Base-by-base conservation (phyloP, 2,888 invertebrate species). In the Pseudococcus longispinus region DNA sequence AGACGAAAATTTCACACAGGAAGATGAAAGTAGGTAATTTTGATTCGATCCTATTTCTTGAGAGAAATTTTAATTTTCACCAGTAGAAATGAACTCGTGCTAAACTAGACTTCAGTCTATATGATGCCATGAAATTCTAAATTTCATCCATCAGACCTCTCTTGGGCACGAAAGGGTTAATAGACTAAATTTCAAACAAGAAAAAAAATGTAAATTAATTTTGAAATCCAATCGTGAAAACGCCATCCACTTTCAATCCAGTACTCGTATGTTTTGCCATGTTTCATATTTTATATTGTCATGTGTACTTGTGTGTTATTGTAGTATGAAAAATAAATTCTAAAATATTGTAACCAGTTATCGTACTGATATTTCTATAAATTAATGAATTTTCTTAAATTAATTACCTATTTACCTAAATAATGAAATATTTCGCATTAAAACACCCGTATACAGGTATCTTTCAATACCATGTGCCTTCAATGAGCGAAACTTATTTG, bases 301-400 rank as follows among this genome's bases (percentile, higher is more conserved):
- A 80, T 80, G 77, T 80, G 77, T 80, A 80, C 77, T 26, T 80
- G 77, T 80, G 77, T 80, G 77, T 80, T 80, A 26, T 65, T 6
- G n/a, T 37, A 65, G 37, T 80, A 80, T 80, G 77, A 2, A 42
- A 42, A 8, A 42, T 37, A 80, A 29, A 70, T 70, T 70, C 3
- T 29, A 70, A 8, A 65, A 65, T 26, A 13, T 23, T 15, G 55
- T 70, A 70, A 18, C 15, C 0, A 29, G 29, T 29, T 70, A 70
- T 70, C 15, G 60, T 70, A 29, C n/a, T 2, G 26, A 23, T 23
- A 65, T 29, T 29, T 60, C 9, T 23, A 20, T 60, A 1, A 23
- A 9, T 20, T 11, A 11, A 60, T 60, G 9, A 23, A 60, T 11
- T 23, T 4, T 60, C 9, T 23, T 60, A 60, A 60, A 60, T 11